Evolutionary conservation across 2,797 vertebrate species (phyloP).

Genomic region (Eospalax fontanierii): DNA sequence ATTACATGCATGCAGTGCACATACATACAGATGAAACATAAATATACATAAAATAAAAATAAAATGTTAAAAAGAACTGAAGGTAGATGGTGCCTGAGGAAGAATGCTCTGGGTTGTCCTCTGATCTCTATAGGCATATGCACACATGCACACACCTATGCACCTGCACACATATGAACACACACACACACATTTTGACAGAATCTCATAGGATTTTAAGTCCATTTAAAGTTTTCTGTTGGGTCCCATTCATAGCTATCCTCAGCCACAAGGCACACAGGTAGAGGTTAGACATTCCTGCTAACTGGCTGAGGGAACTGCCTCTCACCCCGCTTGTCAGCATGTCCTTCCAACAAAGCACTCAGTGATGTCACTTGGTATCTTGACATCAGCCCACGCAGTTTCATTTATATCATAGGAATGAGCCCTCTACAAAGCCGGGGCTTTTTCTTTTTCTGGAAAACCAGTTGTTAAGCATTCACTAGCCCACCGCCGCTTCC

Average conservation of each 20-base stretch:
- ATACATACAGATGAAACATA: no score
- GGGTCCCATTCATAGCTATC: background rate
- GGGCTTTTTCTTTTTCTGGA: background rate
- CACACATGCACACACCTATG: background rate
- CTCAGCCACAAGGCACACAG: background rate
- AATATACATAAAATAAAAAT: no score
- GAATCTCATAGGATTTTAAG: background rate
- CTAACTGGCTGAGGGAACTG: background rate
- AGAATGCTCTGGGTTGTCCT: background rate
- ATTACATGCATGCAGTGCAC: no score
- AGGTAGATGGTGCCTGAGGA: no score
- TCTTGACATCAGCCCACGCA: background rate
- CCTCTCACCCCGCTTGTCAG: background rate
- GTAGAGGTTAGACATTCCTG: background rate
- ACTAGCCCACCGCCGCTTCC: background rate
- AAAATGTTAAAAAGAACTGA: no score
- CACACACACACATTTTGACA: background rate
- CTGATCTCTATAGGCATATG: background rate
- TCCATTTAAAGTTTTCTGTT: background rate
- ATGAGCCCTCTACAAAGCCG: constrained; percentile 2
- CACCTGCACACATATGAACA: background rate
- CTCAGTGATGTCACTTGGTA: background rate
- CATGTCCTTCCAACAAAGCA: background rate
- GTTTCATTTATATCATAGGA: background rate
- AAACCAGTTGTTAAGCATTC: constrained; percentile 17